Percentiles rank a stretch among this genome's conserved stretches.
Evolutionary conservation across 2,888 invertebrate species (phyloP).

Genomic region (Polydrusus pterygomalis): DNA sequence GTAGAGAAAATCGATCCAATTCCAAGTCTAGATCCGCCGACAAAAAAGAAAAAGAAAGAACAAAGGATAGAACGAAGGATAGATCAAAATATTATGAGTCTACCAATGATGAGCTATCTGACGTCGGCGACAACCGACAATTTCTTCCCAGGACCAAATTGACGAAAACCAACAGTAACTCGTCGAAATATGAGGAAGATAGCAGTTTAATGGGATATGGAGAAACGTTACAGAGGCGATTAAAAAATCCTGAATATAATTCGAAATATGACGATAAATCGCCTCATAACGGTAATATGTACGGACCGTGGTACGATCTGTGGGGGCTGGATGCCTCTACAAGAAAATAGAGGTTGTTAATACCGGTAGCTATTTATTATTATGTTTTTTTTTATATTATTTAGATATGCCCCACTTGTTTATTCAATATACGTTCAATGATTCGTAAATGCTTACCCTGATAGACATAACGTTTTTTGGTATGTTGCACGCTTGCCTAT

Average conservation of each 20-base stretch:
- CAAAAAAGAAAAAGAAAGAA: constrained; percentile 55
- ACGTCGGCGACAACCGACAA: constrained; percentile 73
- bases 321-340: constrained; percentile 85
- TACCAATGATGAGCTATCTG: constrained; percentile 69
- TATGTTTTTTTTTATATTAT: neutral
- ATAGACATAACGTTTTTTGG: too few relatives aligned
- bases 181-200: constrained; percentile 68
- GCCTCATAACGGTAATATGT: constrained; percentile 80
- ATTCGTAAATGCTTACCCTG: too few relatives aligned
- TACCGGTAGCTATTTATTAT: neutral
- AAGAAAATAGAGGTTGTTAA: constrained; percentile 43
- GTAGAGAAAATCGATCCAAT: constrained; percentile 15
- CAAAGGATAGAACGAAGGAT: neutral
- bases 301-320: constrained; percentile 92
- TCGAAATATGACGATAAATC: constrained; percentile 72
- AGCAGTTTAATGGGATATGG: constrained; percentile 70
- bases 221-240: constrained; percentile 71
- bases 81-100: constrained; percentile 65
- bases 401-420: too few relatives aligned
- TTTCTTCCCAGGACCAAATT: constrained; percentile 83
- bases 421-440: too few relatives aligned
- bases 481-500: too few relatives aligned
- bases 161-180: constrained; percentile 74
- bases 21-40: constrained; percentile 52
- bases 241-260: constrained; percentile 69